These are phyloP conservation scores for Diplazon laetatorius DNA, from an alignment of 2,888 invertebrate genomes.

Conservation along the genomic window DNA sequence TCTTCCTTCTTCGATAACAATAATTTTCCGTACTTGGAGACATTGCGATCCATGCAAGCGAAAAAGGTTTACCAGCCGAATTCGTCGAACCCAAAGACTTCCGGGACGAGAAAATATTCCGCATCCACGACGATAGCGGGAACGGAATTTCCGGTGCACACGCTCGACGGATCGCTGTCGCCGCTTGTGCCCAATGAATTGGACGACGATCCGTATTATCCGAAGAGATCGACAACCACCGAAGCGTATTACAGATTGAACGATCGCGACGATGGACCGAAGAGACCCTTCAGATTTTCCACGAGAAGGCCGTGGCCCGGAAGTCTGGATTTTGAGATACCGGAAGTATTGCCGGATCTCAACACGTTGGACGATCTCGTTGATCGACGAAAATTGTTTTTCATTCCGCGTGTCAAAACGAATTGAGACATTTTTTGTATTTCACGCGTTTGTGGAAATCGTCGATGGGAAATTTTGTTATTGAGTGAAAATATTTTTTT, in stretches of 20 bases:
- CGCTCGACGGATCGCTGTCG: constrained; percentile 70
- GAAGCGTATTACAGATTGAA: constrained; percentile 75
- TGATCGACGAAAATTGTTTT: constrained; percentile 77
- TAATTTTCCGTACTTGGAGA: constrained; percentile 73
- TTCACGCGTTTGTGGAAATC: background rate
- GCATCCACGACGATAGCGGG: constrained; percentile 49
- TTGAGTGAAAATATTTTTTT: background rate
- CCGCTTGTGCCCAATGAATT: constrained; percentile 71
- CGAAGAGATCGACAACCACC: constrained; percentile 72
- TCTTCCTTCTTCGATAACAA: constrained; percentile 54
- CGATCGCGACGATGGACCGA: constrained; percentile 53
- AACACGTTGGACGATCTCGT: constrained; percentile 77
- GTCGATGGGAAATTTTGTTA: background rate
- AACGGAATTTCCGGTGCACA: constrained; percentile 68
- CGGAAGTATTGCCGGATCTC: constrained; percentile 76
- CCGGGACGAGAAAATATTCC: constrained; percentile 18
- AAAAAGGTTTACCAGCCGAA: constrained; percentile 34
- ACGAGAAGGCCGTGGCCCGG: constrained; percentile 57
- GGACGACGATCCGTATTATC: constrained; percentile 79
- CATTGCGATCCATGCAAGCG: constrained; percentile 68
- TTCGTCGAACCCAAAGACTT: constrained; percentile 6
- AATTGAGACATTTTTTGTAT: constrained; percentile 35
- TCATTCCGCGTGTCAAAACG: constrained; percentile 73
- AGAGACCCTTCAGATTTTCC: constrained; percentile 57
- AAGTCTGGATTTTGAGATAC: constrained; percentile 71